Base-by-base conservation (phyloP, 23 tunicate genomes). In the Corella eumyota region DNA sequence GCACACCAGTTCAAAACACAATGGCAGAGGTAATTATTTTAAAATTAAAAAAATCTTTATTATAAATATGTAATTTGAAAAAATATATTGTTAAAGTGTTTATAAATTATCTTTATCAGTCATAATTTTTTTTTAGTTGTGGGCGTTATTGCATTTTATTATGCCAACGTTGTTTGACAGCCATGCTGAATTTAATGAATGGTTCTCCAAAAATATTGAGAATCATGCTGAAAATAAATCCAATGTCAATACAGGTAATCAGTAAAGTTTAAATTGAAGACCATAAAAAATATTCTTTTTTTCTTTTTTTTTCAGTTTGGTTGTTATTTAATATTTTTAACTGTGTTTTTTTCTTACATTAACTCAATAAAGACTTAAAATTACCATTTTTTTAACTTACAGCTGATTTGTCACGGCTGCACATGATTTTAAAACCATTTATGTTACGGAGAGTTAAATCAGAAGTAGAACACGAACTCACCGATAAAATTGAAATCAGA, bases 151-250 rank as follows among this genome's bases (percentile, higher is more conserved):
- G 32, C 92, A 83, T 55, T 83, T 83, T 51, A 83, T 83, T 48
- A 83, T 83, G 92, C 92, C 92, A 6, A 58, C 92, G 15, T 38
- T 83, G 60, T 83, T 83, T 56, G 92, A 83, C 40, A 74, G 70
- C 40, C 92, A 83, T 32, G 76, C 65, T 27, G 92, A 83, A 45
- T 83, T 83, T 50, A 74, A 83, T 49, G 92, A 83, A 26, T 83
- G 92, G 92, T 83, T 83, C 74, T 78, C 92, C 15, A 83, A 74
- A 70, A 71, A 83, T 32, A 83, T 83, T 54, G 92, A 83, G 53
- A 66, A 67, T 55, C 80, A 83, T 53, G 65, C 66, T 23, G 92
- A 83, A 52, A 83, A 68, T 60, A 83, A 83, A 55, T 40, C 76
- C 2, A 45, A 31, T 34, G 68, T 83, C 30, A 76, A 83, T 51